Evolutionary conservation across 2,113 vertebrate species (phyloP).

Genomic region (Dromaius novaehollandiae): DNA sequence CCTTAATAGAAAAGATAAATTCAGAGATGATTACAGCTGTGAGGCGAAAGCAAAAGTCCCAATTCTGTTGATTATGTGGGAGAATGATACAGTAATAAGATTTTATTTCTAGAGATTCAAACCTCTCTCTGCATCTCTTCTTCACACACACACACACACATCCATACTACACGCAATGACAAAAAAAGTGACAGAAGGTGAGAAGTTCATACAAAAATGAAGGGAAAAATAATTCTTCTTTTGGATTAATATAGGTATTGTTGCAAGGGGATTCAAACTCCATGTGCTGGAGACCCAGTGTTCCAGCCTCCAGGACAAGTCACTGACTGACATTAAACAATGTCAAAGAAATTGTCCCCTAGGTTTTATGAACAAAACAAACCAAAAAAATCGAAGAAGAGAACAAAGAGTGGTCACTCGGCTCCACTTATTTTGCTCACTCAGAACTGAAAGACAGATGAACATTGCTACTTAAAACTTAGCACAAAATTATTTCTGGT

Average conservation of each 20-base stretch:
- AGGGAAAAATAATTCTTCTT: not conserved
- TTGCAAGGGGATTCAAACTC: not conserved
- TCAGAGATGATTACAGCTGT: slow-evolving; percentile 13
- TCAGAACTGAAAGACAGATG: not conserved
- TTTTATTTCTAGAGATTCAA: not conserved
- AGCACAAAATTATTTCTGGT: not conserved
- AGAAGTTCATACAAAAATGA: not conserved
- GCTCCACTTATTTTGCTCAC: not conserved
- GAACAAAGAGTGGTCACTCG: not conserved
- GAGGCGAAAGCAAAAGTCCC: not conserved
- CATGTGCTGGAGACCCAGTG: accelerated
- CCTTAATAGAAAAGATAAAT: slow-evolving; percentile 32
- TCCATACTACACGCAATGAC: not conserved
- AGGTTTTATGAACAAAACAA: not conserved
- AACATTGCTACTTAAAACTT: not conserved
- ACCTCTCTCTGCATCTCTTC: not conserved
- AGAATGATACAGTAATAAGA: not conserved
- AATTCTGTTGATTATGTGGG: not conserved
- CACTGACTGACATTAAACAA: not conserved
- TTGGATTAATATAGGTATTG: accelerated
- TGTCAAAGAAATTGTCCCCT: accelerated
- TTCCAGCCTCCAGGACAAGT: not conserved
- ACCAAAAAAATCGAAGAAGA: not conserved
- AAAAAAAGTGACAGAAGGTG: not conserved
- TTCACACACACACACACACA: not conserved